Base-by-base conservation (phyloP, 2,888 invertebrate genomes). In the Agrotis clavis region DNA sequence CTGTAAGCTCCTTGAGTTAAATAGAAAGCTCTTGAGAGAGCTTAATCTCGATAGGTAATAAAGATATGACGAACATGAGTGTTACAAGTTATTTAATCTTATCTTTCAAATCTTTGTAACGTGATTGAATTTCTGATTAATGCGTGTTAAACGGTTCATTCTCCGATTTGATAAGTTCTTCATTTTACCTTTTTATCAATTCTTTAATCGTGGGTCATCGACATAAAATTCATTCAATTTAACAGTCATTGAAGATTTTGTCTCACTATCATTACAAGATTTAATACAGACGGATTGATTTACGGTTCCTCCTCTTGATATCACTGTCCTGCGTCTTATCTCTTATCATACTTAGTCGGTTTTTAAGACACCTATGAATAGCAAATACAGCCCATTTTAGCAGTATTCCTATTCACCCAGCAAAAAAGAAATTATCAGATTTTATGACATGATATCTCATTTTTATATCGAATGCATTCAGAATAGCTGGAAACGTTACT, bases 391-490 rank as follows among this genome's bases (percentile, higher is more conserved):
- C 45, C 6, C 30, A 18, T 30, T 70, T 63, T 19, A 35, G 16
- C 35, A 50, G 7, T 11, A 50, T 2, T 41, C 9, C 41, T 11
- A 41, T 53, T 25, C 25, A 47, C 35, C 51, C 21, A n/a, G 35
- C 47, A 63, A 48, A 47, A 41, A 35, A 45, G 14, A 41, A n/a
- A 25, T 41, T 25, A 59, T 60, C 70, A 19, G 41, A 51, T 82
- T 70, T 50, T 51, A 71, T 51, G 67, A 54, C 66, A 56, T 48
- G 51, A 69, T 79, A 70, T 67, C 50, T 71, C 61, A 69, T 74
- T 71, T 83, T 73, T 83, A 74, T 80, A 79, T 77, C 74, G 73
- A 74, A 74, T 83, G 59, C 71, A 73, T 48, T 53, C 62, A 50
- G 66, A 70, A 75, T 78, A 66, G 61, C 51, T 74, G 62, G 71